Base-by-base conservation (phyloP, 2,113 vertebrate species). In the Macquaria australasica region DNA sequence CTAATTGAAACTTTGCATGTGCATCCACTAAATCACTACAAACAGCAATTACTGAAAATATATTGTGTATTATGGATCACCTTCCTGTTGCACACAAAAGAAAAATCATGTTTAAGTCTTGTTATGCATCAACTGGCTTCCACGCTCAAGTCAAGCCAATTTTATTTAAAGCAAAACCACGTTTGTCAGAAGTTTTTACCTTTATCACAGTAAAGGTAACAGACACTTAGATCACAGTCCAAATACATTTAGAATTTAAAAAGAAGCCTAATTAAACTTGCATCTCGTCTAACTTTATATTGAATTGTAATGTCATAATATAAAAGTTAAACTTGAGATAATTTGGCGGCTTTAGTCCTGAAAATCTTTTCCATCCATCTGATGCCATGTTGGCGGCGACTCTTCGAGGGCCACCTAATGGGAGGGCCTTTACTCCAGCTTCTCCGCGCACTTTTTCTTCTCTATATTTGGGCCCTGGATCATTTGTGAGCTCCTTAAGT, bases 401-500 rank as follows among this genome's bases (percentile, higher is more conserved):
- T 14, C 66, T 51, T 6, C 5, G 0, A 69, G 16, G 12, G 43
- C 14, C 25, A 58, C 66, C 64, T 75, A 25, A 68, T 41, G 45
- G 37, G 3, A 18, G 43, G 70, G 21, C 43, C 15, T 68, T 56
- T 16, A 7, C 59, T 31, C 70, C 37, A n/a, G 45, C 66, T 51
- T 25, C 59, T 86, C 31, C 8, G 1, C 64, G 23, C 66, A 37
- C 58, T 60, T 79, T 79, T 73, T 23, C 63, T 34, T 87, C 45
- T 88, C 85, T 90, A 87, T 88, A 88, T 88, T 90, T 88, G 88
- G 88, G 81, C 71, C 16, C 43, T 53, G 78, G n/a, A 16, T 87
- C 75, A 88, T 74, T 67, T 73, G 67, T 58, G 66, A 58, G 75
- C 83, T 80, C 73, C 84, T 84, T 75, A 75, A 88, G 88, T 84